phyloP scores from a whole-genome alignment of 2,888 invertebrate species.

The Nomada ferruginata region DNA sequence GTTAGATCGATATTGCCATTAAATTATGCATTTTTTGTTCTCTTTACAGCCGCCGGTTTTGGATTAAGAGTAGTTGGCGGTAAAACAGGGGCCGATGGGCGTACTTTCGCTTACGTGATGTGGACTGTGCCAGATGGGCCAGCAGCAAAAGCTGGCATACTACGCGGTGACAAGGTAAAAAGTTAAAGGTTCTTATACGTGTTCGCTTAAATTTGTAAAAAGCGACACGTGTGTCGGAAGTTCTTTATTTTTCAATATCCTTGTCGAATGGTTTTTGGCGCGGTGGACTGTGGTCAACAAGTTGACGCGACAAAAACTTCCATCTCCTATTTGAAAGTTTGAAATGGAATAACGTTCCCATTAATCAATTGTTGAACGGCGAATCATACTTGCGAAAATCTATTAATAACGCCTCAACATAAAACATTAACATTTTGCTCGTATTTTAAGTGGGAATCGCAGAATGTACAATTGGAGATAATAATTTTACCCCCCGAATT shows the following conservation, averaged over 20 bases:
- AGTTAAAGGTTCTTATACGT: neutral
- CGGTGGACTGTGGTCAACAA: no score
- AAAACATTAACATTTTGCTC: no score
- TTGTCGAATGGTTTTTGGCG: neutral
- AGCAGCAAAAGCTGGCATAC: slow-evolving; percentile 94
- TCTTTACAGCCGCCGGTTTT: slow-evolving; percentile 89
- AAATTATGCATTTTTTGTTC: slow-evolving; percentile 3
- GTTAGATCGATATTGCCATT: neutral
- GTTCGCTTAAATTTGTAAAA: neutral
- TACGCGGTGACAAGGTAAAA: slow-evolving; percentile 93
- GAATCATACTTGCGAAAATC: neutral
- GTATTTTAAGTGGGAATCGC: neutral
- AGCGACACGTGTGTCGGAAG: neutral
- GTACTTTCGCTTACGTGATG: slow-evolving; percentile 95
- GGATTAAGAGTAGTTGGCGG: slow-evolving; percentile 98
- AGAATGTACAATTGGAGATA: neutral
- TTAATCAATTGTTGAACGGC: neutral
- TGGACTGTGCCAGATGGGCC: slow-evolving; percentile 97
- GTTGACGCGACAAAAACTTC: no score
- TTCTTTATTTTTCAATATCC: neutral
- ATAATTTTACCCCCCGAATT: neutral
- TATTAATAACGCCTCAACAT: no score
- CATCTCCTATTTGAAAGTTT: neutral
- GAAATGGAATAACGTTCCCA: neutral
- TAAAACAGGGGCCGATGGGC: slow-evolving; percentile 93